Evolutionary conservation across 2,797 vertebrate genomes (phyloP), one percentile per base, ranked within the genome.

Genomic region (Sebastes glaucus): DNA sequence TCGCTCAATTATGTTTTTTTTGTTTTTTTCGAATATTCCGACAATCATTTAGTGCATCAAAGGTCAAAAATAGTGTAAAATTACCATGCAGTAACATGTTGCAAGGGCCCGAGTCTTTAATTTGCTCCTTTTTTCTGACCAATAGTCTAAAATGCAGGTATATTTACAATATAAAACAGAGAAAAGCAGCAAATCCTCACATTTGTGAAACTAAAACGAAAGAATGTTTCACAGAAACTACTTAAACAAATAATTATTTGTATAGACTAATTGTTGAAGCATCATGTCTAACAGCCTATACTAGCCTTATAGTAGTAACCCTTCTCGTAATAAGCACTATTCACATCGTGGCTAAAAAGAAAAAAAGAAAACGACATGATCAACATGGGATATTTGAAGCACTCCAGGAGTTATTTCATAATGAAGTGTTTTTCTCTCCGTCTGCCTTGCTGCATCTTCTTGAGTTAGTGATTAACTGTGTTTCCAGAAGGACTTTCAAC

Each of bases 401-500:
- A 59, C 56, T 66, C 16, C 20, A 32, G 65, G 53, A 71, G 35
- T 69, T 66, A 32, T 52, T 46, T 71, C 11, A 61, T 46, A 70
- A 80, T 52, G 20, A 77, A 69, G 33, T 71, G 2, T 33, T 77
- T 77, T 79, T 55, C 52, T 2, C 67, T 14, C 60, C 7, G 22
- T 28, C 65, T 69, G 28, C 56, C 22, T 65, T 16, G 10, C 72
- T 52, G 72, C 70, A 53, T 64, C 67, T 30, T 55, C 14, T 7
- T 28, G 28, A 64, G 30, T 73, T 85, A 2, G 67, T 72, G 80
- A 90, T 88, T 77, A 77, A 83, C 28, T 42, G 35, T 0, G 5
- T 71, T 68, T 82, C 85, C 74, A 71, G 72, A 77, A 82, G 66
- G 55, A 75, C 74, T 77, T 78, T 77, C 38, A 70, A 35, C 78